Conservation (phyloP, 2,797 vertebrate genomes). For the Malurus splendens region DNA sequence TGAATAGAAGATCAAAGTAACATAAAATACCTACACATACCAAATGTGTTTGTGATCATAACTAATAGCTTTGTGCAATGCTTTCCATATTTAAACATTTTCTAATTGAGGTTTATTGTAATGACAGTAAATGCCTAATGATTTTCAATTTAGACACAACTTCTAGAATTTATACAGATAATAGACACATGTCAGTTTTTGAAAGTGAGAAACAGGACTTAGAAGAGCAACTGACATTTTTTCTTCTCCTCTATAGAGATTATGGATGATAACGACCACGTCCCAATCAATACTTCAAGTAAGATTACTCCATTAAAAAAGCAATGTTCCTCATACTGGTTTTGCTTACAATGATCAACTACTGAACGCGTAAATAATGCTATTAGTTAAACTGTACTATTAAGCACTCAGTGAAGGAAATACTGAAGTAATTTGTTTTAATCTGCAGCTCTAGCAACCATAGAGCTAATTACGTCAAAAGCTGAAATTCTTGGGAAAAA, state of each 20-base stretch:
- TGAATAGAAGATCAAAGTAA: background rate
- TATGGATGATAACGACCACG: background rate
- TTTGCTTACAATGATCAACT: background rate
- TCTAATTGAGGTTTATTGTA: background rate
- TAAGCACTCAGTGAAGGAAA: background rate
- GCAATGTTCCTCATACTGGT: background rate
- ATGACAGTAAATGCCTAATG: background rate
- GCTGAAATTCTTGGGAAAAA: background rate
- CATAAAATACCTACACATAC: background rate
- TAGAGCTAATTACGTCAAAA: background rate
- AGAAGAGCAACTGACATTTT: background rate
- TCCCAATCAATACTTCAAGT: background rate
- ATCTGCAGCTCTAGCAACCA: background rate
- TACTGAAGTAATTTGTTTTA: background rate
- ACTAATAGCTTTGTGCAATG: background rate
- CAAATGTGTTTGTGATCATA: background rate
- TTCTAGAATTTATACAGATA: background rate
- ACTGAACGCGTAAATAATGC: background rate
- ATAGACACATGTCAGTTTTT: background rate
- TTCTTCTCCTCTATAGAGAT: background rate
- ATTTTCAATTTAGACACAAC: background rate
- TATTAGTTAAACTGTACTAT: background rate
- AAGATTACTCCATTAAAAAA: background rate
- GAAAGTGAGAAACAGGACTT: background rate
- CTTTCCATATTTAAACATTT: background rate